Evolutionary conservation across 2,113 vertebrate genomes (phyloP).

Genomic region (Cervus canadensis): DNA sequence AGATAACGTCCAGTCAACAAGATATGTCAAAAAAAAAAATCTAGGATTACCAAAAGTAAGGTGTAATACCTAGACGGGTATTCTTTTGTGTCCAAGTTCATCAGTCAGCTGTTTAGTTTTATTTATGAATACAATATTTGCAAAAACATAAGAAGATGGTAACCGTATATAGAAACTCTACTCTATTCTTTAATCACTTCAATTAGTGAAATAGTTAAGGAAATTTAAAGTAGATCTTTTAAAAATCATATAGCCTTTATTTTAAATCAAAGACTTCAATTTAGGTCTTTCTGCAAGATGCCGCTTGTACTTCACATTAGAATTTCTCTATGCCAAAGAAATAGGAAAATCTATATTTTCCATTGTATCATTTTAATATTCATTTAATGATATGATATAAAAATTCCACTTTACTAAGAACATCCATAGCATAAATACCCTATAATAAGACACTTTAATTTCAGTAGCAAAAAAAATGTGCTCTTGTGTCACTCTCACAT

Average conservation of each 20-base stretch:
- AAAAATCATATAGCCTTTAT: not conserved
- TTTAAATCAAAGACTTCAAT: slow-evolving; percentile 27
- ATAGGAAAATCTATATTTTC: slow-evolving; percentile 77
- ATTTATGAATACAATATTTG: not conserved
- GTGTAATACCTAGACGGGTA: not conserved
- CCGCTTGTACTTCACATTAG: slow-evolving; percentile 53
- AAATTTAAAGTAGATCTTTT: slow-evolving; percentile 20
- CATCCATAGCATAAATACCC: slow-evolving; percentile 75
- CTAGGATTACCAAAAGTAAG: not conserved
- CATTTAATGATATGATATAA: slow-evolving; percentile 78
- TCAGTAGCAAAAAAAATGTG: slow-evolving; percentile 66
- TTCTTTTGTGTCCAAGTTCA: not conserved
- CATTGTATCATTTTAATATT: slow-evolving; percentile 78
- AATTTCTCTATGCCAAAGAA: slow-evolving; percentile 64
- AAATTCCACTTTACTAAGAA: slow-evolving; percentile 76
- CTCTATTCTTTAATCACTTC: not conserved
- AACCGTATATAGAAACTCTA: not conserved
- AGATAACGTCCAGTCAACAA: not conserved
- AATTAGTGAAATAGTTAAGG: not conserved
- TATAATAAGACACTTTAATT: slow-evolving; percentile 78
- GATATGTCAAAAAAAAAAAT: not conserved
- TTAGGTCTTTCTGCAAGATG: not conserved
- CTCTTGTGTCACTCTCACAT: slow-evolving; percentile 34
- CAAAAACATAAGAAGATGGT: not conserved
- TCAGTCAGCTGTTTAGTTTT: not conserved